Evolutionary conservation across 2,888 invertebrate genomes (phyloP).

Genomic region (Esperia sulphurella): DNA sequence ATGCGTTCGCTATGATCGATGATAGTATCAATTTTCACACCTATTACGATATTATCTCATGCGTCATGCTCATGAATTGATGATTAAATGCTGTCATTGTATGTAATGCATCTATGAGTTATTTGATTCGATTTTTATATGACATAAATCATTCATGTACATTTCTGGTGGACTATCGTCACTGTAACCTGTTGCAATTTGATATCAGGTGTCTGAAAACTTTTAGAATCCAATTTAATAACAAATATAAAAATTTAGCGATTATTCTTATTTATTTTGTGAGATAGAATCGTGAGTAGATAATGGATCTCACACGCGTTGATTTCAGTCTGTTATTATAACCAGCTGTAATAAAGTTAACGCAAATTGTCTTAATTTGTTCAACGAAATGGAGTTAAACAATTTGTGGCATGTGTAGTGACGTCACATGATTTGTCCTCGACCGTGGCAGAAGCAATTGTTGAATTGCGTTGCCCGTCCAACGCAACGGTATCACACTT

Average conservation of each 20-base stretch:
- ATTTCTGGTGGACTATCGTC: too few species aligned
- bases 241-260: too few species aligned
- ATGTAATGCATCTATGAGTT: too few species aligned
- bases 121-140: too few species aligned
- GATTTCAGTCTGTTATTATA: background rate
- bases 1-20: background rate
- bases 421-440: conserved; percentile 46
- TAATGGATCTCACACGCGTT: too few species aligned
- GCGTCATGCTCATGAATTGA: too few species aligned
- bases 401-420: conserved; percentile 10
- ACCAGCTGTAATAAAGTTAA: background rate
- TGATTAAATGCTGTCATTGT: background rate
- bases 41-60: background rate
- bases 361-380: conserved; percentile 1
- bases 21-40: background rate
- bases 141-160: too few species aligned
- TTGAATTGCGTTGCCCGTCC: conserved; percentile 59
- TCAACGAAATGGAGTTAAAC: conserved; percentile 8
- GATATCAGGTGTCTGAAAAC: too few species aligned
- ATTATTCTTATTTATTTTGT: too few species aligned
- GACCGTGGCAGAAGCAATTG: conserved; percentile 65
- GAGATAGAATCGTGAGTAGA: too few species aligned
- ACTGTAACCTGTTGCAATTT: too few species aligned
- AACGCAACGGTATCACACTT: conserved; percentile 55
- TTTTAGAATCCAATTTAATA: too few species aligned